These are phyloP conservation scores for Lysandra coridon DNA, from an alignment of 2,888 invertebrate genomes.

Conservation along the genomic window DNA sequence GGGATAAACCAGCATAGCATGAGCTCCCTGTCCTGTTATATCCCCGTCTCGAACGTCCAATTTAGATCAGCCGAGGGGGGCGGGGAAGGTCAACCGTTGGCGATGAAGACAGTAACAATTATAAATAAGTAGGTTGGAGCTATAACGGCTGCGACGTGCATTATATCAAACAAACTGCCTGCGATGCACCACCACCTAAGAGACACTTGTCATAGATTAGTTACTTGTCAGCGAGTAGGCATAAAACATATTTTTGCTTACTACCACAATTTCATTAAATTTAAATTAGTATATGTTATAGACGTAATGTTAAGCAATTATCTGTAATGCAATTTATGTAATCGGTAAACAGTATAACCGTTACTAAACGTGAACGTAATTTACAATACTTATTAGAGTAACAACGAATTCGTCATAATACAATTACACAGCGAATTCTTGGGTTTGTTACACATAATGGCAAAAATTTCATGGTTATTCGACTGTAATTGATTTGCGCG, in stretches of 20 bases:
- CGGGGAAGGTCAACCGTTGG: slow-evolving; percentile 48
- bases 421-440: neutral
- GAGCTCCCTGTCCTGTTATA: slow-evolving; percentile 42
- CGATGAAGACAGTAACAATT: slow-evolving; percentile 69
- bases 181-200: slow-evolving; percentile 73
- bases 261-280: neutral
- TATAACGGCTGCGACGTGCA: slow-evolving; percentile 75
- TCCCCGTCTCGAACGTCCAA: slow-evolving; percentile 32
- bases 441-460: neutral
- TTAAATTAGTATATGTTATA: neutral
- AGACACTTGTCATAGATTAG: slow-evolving; percentile 58
- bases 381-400: neutral
- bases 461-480: neutral
- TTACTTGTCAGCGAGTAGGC: slow-evolving; percentile 35
- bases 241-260: neutral
- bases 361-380: neutral
- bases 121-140: slow-evolving; percentile 78
- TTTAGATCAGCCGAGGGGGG: slow-evolving; percentile 42
- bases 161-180: slow-evolving; percentile 78
- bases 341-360: neutral
- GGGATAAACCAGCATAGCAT: slow-evolving; percentile 41
- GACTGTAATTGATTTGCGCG: neutral
- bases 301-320: too few relatives aligned
- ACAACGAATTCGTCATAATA: neutral
- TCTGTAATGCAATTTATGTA: neutral